Evolutionary conservation across 2,888 invertebrate genomes (phyloP).

Genomic region (Nipponacmea schrenckii): DNA sequence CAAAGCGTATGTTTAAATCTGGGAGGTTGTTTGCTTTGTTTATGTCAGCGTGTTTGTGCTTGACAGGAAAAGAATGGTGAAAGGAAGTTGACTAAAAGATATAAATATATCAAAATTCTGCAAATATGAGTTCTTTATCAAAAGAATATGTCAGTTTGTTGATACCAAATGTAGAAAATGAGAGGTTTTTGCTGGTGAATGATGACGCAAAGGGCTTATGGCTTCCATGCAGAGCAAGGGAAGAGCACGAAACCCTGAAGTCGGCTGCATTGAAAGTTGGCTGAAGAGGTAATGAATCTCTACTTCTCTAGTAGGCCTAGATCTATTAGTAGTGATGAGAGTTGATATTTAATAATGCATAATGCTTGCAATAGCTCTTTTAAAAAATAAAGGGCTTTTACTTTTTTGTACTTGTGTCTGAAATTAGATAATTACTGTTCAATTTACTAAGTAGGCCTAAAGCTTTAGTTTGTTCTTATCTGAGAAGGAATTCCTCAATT

Average conservation of each 20-base stretch:
- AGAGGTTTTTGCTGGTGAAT: conserved; percentile 48
- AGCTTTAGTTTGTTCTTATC: no score
- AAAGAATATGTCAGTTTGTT: conserved; percentile 55
- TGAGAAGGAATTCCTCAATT: no score
- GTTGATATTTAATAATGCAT: neutral
- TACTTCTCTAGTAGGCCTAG: no score
- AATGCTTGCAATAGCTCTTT: neutral
- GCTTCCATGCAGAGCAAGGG: conserved; percentile 56
- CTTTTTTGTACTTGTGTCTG: no score
- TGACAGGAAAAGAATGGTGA: neutral
- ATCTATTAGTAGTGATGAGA: neutral
- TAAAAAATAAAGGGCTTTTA: neutral
- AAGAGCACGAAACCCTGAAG: conserved; percentile 46
- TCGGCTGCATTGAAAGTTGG: conserved; percentile 51
- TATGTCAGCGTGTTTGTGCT: neutral
- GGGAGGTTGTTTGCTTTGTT: no score
- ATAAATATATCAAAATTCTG: neutral
- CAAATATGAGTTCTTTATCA: conserved; percentile 13
- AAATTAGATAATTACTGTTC: no score
- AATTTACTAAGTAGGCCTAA: no score
- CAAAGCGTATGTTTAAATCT: no score
- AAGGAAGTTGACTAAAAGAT: neutral
- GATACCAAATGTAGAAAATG: conserved; percentile 41
- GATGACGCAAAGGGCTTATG: conserved; percentile 57
- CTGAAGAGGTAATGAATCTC: conserved; percentile 56